Conservation (phyloP, 2,113 vertebrate genomes). For the Suricata suricatta region DNA sequence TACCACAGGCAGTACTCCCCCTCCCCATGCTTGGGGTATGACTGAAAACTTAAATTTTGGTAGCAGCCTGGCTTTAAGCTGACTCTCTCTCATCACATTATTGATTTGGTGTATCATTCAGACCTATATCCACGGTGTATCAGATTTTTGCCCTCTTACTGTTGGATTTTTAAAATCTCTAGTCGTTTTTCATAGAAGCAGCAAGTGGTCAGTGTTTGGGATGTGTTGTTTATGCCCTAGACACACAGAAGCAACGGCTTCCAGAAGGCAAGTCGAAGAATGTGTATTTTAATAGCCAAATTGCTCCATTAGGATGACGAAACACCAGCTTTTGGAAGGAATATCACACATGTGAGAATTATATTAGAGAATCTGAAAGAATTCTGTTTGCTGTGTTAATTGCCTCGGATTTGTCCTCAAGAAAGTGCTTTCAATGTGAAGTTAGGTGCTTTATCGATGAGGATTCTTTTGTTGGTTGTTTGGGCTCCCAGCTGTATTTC, state of each 20-base stretch:
- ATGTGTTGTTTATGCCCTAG: conserved; percentile 70
- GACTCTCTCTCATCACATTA: not conserved
- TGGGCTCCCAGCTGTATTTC: not conserved
- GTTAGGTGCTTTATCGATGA: not conserved
- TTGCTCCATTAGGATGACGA: not conserved
- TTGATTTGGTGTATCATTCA: not conserved
- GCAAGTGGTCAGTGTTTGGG: conserved; percentile 69
- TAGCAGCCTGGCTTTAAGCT: not conserved
- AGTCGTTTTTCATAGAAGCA: conserved; percentile 27
- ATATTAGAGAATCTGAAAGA: conserved; percentile 1
- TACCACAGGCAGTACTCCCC: not conserved
- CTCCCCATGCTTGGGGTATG: not conserved
- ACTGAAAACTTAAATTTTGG: not conserved
- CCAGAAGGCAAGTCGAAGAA: conserved; percentile 53
- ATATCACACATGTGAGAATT: not conserved
- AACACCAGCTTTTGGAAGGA: conserved; percentile 19
- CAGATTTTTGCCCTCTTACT: not conserved
- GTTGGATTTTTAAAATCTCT: not conserved
- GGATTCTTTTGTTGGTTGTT: not conserved
- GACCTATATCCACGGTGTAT: not conserved
- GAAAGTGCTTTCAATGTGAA: not conserved
- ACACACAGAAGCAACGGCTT: conserved; percentile 18
- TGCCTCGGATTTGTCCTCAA: not conserved
- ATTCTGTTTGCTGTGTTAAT: not conserved
- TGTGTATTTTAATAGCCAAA: conserved; percentile 55